These are phyloP conservation scores for Merluccius polli DNA, from an alignment of 2,797 vertebrate species.

Conservation along the genomic window DNA sequence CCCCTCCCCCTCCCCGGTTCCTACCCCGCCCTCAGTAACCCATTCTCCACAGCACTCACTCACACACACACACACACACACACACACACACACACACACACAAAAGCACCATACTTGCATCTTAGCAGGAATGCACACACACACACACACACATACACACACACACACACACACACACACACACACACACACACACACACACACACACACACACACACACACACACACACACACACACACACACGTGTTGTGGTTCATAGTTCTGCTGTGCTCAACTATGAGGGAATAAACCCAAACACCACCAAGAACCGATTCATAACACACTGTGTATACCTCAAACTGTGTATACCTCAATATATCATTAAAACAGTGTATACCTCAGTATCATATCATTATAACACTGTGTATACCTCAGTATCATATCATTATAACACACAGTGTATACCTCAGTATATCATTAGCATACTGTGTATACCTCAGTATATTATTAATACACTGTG, in stretches of 20 bases:
- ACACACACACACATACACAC: conserved; percentile 56
- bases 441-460: no score
- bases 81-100: conserved; percentile 47
- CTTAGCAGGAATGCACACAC: conserved; percentile 29
- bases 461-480: no score
- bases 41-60: conserved; percentile 70
- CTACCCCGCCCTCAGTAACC: conserved; percentile 55
- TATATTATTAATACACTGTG: no score
- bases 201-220: background rate
- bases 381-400: background rate
- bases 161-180: conserved; percentile 40
- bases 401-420: conserved; percentile 31
- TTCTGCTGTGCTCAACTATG: background rate
- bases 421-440: no score
- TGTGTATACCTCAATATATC: no score
- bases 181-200: no score
- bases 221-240: background rate
- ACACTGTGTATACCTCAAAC: background rate
- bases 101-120: conserved; percentile 48
- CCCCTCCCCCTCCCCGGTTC: conserved; percentile 71
- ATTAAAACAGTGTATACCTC: no score
- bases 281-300: background rate
- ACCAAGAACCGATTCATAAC: background rate
- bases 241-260: background rate
- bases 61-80: conserved; percentile 36